Percentiles rank a stretch among this genome's conserved stretches.
Evolutionary conservation across 2,888 invertebrate genomes (phyloP).

Genomic region (Standfussiana lucernea): DNA sequence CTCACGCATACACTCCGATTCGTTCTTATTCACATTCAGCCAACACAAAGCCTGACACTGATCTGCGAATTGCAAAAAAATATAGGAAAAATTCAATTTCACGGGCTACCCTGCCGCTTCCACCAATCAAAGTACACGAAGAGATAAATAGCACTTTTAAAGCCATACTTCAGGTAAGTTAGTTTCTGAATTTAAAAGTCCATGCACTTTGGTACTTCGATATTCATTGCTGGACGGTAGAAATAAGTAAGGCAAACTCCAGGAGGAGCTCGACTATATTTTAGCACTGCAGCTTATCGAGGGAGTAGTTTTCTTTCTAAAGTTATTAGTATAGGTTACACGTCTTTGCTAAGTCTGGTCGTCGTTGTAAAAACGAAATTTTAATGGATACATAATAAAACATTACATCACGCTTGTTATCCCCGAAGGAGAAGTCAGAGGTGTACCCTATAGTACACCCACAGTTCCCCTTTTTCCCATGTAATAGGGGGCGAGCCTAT

Average conservation of each 20-base stretch:
- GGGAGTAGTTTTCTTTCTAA: constrained; percentile 9
- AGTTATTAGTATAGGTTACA: constrained; percentile 13
- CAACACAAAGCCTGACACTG: too few relatives aligned
- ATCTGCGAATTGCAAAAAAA: too few relatives aligned
- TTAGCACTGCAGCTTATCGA: constrained; percentile 27
- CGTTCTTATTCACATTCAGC: too few relatives aligned
- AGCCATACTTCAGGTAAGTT: constrained; percentile 8
- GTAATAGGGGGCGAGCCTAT: neutral
- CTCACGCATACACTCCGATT: too few relatives aligned
- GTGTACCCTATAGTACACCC: neutral
- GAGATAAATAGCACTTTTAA: neutral
- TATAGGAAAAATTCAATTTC: too few relatives aligned
- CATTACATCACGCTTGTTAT: neutral
- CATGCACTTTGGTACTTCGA: constrained; percentile 12
- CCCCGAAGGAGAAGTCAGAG: neutral
- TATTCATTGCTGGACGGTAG: constrained; percentile 29
- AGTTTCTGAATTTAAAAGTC: constrained; percentile 18
- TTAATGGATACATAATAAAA: neutral
- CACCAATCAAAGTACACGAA: neutral
- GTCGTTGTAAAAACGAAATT: neutral
- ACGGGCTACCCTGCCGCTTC: too few relatives aligned
- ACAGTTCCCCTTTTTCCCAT: neutral
- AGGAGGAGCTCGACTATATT: constrained; percentile 4
- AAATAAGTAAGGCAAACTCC: constrained; percentile 24
- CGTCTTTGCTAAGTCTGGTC: neutral